Evolutionary conservation across 2,797 vertebrate genomes (phyloP).

Genomic region (Brachyalestes nurse): DNA sequence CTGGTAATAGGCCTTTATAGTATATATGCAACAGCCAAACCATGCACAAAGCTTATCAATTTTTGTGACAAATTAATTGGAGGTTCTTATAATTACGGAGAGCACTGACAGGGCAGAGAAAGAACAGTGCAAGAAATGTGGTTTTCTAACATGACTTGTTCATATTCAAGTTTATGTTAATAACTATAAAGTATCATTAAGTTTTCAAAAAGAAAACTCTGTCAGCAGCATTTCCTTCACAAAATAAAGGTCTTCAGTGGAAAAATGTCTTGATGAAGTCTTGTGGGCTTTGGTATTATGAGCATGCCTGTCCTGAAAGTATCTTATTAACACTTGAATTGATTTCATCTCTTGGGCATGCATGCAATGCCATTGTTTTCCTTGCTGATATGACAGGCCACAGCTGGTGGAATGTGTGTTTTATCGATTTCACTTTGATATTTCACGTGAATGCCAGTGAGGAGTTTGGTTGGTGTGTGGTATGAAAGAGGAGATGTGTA

Average conservation of each 20-base stretch:
- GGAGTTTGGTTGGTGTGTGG: background rate
- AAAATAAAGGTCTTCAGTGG: background rate
- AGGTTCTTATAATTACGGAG: too few relatives aligned
- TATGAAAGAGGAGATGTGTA: conserved; percentile 21
- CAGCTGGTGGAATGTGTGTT: conserved; percentile 3
- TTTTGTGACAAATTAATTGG: too few relatives aligned
- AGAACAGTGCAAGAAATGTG: too few relatives aligned
- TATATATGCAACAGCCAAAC: too few relatives aligned
- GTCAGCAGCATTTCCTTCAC: background rate
- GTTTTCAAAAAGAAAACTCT: background rate
- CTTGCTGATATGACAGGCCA: background rate
- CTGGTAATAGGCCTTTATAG: too few relatives aligned
- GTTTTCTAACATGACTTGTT: too few relatives aligned
- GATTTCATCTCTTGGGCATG: conserved; percentile 8
- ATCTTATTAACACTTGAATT: conserved; percentile 12
- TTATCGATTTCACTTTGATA: conserved; percentile 14
- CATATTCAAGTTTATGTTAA: too few relatives aligned
- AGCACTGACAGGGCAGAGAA: too few relatives aligned
- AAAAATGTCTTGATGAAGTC: background rate
- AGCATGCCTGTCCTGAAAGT: background rate
- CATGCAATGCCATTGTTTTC: background rate
- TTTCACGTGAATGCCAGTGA: background rate
- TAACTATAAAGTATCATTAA: background rate
- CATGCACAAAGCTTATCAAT: too few relatives aligned
- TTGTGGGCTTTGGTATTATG: background rate